Evolutionary conservation across 2,113 vertebrate genomes (phyloP), one percentile per base, ranked within the genome.

Genomic region (Ornithorhynchus anatinus): DNA sequence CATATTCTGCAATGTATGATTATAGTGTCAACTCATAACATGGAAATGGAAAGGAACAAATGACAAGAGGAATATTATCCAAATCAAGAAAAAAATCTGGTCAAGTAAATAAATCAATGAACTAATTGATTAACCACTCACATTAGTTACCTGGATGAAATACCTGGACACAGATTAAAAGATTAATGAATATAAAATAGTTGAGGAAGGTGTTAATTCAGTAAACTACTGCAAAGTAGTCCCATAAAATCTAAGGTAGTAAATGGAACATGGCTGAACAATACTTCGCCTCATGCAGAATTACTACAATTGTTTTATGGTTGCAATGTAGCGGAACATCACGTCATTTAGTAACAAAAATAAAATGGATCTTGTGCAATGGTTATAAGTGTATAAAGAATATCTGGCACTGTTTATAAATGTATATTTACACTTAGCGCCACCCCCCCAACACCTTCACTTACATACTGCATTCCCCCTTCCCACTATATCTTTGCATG

Each of bases 21-120:
- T 69, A 75, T 51, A 50, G 36, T 56, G 62, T 79, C 58, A 81
- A 58, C 39, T 48, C 33, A 86, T 48, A 86, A 82, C 27, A 45
- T 3, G 31, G 60, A 39, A 82, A 12, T 1, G 1, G 47, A 64
- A 61, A 20, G 70, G 60, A 56, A 68, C 62, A 61, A 58, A 53
- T 56, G 62, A 78, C 48, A 72, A 39, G 10, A 58, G 52, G 80
- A 86, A 73, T 13, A 67, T 16, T 63, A 44, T 61, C 50, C 43
- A 75, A 69, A 53, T 38, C 65, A 57, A 4, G 19, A 42, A 59
- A 68, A 74, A 60, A 33, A 77, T 17, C 62, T 60, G 51, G 64
- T 19, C 10, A 69, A 69, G 45, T 25, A 40, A 77, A 27, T 22
- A 33, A 59, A 59, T 65, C 25, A 64, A 81, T 58, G 60, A 59